Conservation (phyloP, 1,140 invertebrate genomes). For the Zophobas morio region DNA sequence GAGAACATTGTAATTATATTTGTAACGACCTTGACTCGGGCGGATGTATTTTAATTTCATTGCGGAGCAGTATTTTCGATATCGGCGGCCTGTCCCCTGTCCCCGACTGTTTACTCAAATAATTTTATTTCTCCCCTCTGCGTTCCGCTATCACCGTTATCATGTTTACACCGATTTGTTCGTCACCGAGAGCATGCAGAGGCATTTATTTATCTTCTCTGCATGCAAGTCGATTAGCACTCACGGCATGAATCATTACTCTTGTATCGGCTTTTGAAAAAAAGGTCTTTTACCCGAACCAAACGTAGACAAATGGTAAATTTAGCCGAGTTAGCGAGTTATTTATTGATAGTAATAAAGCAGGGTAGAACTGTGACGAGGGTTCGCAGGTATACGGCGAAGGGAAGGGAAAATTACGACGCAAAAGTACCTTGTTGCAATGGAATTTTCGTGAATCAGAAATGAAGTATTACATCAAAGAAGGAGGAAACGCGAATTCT, state of each 20-base stretch:
- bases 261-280: background rate
- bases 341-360: slow-evolving; percentile 37
- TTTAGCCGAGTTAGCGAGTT: slow-evolving; percentile 19
- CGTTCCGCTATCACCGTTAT: background rate
- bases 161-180: background rate
- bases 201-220: background rate
- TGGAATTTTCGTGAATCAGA: background rate
- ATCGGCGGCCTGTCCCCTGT: too few relatives aligned
- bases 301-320: slow-evolving; percentile 32
- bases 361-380: slow-evolving; percentile 18
- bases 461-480: background rate
- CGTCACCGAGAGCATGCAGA: background rate
- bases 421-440: background rate
- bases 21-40: too few relatives aligned
- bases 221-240: background rate
- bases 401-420: too few relatives aligned
- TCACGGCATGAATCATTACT: slow-evolving; percentile 10
- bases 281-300: slow-evolving; percentile 3
- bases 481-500: background rate
- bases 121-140: background rate
- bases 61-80: too few relatives aligned
- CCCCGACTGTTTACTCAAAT: background rate
- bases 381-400: slow-evolving; percentile 29
- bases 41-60: too few relatives aligned
- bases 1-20: too few relatives aligned